phyloP scores from a whole-genome alignment of 2,888 invertebrate species.

The Theretra japonica region DNA sequence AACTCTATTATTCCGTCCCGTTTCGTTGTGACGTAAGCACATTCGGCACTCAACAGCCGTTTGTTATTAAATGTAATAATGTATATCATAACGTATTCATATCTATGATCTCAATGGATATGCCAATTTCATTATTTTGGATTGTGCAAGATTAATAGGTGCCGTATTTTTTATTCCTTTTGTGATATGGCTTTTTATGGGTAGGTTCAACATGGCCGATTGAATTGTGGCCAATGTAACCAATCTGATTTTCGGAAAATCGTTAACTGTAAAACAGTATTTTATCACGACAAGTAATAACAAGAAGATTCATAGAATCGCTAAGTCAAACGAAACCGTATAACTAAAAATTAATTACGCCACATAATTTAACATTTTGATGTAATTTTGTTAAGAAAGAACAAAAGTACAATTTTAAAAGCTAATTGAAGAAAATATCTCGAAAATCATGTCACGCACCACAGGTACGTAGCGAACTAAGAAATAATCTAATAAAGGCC shows the following conservation, averaged over 20 bases:
- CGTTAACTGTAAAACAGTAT: background rate
- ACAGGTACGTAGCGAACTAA: slow-evolving; percentile 33
- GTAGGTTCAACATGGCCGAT: background rate
- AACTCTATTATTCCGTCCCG: slow-evolving; percentile 82
- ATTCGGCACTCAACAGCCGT: slow-evolving; percentile 75
- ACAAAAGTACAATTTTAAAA: background rate
- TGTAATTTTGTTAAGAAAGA: background rate
- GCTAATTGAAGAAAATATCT: slow-evolving; percentile 16
- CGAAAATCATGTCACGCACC: slow-evolving; percentile 15
- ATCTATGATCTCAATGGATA: slow-evolving; percentile 80
- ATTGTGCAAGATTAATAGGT: slow-evolving; percentile 47
- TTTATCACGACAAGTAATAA: background rate
- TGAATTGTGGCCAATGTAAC: background rate
- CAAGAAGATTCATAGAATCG: background rate
- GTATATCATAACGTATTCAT: slow-evolving; percentile 82
- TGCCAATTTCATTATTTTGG: slow-evolving; percentile 69
- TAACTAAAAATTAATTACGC: background rate
- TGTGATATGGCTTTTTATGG: slow-evolving; percentile 3
- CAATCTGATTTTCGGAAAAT: background rate
- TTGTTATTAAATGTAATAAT: slow-evolving; percentile 82
- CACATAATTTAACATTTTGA: background rate
- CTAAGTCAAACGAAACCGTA: background rate
- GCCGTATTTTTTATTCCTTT: slow-evolving; percentile 30
- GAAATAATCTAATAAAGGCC: slow-evolving; percentile 68
- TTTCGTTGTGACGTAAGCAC: slow-evolving; percentile 78